Percentiles rank a stretch among this genome's conserved stretches.
Evolutionary conservation across 2,113 vertebrate genomes (phyloP).

Genomic region (Pelobates fuscus): DNA sequence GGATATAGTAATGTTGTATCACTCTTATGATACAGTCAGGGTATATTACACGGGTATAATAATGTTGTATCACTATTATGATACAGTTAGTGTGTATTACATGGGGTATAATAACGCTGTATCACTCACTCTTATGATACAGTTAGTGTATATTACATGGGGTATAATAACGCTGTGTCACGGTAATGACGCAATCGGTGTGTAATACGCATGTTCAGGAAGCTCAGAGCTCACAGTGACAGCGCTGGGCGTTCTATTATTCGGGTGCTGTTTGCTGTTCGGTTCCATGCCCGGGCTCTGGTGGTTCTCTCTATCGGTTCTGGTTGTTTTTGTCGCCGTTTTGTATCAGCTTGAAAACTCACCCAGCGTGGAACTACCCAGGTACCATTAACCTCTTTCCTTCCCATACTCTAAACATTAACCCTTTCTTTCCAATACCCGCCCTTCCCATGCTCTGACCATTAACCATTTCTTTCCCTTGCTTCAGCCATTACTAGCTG

Average conservation of each 20-base stretch:
- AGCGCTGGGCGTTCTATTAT: neutral
- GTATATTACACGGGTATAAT: no score
- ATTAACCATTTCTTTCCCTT: neutral
- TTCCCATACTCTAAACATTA: neutral
- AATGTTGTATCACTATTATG: no score
- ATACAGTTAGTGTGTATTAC: no score
- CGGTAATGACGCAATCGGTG: no score
- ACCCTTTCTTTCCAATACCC: neutral
- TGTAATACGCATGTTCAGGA: no score
- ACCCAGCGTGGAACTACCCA: slow-evolving; percentile 52
- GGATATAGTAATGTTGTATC: no score
- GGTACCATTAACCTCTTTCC: slow-evolving; percentile 50
- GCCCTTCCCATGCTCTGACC: accelerated
- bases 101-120: no score
- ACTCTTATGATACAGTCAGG: no score
- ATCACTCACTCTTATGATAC: no score
- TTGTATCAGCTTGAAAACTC: slow-evolving; percentile 62
- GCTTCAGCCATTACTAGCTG: no score
- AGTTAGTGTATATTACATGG: no score
- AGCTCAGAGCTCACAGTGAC: neutral
- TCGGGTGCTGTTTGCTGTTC: neutral
- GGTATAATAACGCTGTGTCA: no score
- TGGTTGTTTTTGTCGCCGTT: slow-evolving; percentile 55
- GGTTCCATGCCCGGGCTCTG: neutral
- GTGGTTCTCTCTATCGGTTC: neutral